These are phyloP conservation scores for Sthenelais limicola DNA, from an alignment of 2,888 invertebrate genomes.

Conservation along the genomic window DNA sequence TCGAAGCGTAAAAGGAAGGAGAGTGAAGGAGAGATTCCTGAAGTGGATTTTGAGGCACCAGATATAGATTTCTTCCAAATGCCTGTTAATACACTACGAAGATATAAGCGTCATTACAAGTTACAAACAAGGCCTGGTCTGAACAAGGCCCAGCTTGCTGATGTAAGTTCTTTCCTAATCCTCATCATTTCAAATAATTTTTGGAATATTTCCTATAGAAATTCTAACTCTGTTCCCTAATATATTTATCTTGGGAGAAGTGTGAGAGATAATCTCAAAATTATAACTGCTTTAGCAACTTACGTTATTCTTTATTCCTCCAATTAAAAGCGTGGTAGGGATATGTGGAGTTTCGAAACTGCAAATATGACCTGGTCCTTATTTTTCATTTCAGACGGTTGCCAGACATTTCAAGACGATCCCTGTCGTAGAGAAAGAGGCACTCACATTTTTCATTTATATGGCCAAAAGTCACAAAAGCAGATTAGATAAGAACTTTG, in stretches of 20 bases:
- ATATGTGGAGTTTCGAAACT: too few species aligned
- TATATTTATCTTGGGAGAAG: too few species aligned
- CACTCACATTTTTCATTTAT: constrained; percentile 94
- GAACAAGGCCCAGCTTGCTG: constrained; percentile 95
- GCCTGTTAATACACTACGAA: constrained; percentile 91
- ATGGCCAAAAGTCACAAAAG: constrained; percentile 94
- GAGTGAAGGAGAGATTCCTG: constrained; percentile 92
- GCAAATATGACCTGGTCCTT: too few species aligned
- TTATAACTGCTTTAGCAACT: too few species aligned
- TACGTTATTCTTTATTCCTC: too few species aligned
- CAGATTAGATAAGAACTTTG: constrained; percentile 85
- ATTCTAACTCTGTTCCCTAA: too few species aligned
- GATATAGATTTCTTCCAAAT: constrained; percentile 93
- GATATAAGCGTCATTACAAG: constrained; percentile 95
- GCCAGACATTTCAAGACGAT: constrained; percentile 96
- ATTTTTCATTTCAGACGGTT: constrained; percentile 84
- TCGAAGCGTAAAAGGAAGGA: constrained; percentile 90
- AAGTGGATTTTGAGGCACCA: constrained; percentile 90
- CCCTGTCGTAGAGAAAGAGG: constrained; percentile 95
- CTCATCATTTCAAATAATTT: too few species aligned
- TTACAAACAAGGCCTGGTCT: constrained; percentile 91
- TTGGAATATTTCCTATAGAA: too few species aligned
- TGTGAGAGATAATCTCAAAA: too few species aligned
- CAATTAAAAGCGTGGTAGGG: too few species aligned
- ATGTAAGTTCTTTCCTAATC: constrained; percentile 79